Percentiles rank a stretch among this genome's conserved stretches.
Evolutionary conservation across 2,888 invertebrate species (phyloP).

Genomic region (Parelbella ahira): DNA sequence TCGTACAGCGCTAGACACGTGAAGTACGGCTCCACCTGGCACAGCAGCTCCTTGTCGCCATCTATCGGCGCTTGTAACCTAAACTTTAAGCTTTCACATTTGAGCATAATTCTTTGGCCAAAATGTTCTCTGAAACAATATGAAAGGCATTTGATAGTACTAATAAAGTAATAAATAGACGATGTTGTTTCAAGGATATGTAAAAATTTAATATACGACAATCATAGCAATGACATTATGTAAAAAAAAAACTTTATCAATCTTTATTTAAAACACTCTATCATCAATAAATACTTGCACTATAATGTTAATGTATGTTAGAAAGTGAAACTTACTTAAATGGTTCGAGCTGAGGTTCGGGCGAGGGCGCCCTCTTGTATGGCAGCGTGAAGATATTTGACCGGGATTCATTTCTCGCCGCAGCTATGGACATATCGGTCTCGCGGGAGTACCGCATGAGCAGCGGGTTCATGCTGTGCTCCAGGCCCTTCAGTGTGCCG

Average conservation of each 20-base stretch:
- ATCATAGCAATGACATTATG: too few species aligned
- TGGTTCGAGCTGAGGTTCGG: slow-evolving; percentile 84
- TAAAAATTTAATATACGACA: too few species aligned
- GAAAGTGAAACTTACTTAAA: slow-evolving; percentile 83
- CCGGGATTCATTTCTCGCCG: slow-evolving; percentile 89
- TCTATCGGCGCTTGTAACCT: slow-evolving; percentile 90
- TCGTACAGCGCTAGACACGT: slow-evolving; percentile 94
- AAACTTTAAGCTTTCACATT: slow-evolving; percentile 91
- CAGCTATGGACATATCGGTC: slow-evolving; percentile 92
- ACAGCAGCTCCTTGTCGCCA: slow-evolving; percentile 86
- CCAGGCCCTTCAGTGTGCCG: slow-evolving; percentile 92
- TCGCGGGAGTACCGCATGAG: slow-evolving; percentile 94
- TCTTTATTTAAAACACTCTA: too few species aligned
- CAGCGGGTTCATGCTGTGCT: slow-evolving; percentile 96
- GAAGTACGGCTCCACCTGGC: slow-evolving; percentile 96
- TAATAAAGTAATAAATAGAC: background rate
- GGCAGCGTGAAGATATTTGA: slow-evolving; percentile 86
- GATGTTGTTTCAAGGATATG: too few species aligned
- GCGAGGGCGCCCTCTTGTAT: slow-evolving; percentile 64
- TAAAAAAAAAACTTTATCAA: too few species aligned
- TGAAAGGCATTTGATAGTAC: too few species aligned
- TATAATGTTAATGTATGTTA: too few species aligned
- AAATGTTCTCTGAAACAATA: slow-evolving; percentile 87
- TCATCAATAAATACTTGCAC: too few species aligned
- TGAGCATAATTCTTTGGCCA: slow-evolving; percentile 90